A percentile compares a stretch with the other conserved stretches of the same genome.
Evolutionary conservation across 2,888 invertebrate genomes (phyloP).

Genomic region (Drosophila maculinotata): DNA sequence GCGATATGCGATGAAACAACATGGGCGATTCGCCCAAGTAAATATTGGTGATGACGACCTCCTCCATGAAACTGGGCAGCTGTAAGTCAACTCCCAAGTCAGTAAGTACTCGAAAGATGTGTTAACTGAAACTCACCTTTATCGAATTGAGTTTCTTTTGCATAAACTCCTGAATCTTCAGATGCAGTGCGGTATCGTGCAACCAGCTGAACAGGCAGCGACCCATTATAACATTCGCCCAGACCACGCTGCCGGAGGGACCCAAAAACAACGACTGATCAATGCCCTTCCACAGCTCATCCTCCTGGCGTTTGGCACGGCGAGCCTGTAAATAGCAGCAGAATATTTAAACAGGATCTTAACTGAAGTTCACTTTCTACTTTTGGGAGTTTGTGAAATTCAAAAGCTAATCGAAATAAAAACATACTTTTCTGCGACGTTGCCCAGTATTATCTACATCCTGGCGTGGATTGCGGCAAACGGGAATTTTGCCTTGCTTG

Average conservation of each 20-base stretch:
- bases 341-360: not conserved
- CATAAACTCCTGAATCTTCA: conserved; percentile 83
- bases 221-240: conserved; percentile 84
- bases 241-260: conserved; percentile 84
- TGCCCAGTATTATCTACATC: conserved; percentile 32
- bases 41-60: conserved; percentile 90
- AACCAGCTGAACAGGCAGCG: conserved; percentile 83
- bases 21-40: conserved; percentile 89
- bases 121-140: conserved; percentile 65
- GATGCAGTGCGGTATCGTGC: conserved; percentile 75
- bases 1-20: conserved; percentile 87
- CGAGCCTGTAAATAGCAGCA: conserved; percentile 65
- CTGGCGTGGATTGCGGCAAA: conserved; percentile 60
- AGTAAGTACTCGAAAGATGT: rapidly evolving
- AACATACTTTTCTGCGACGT: conserved; percentile 74
- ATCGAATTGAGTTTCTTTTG: conserved; percentile 84
- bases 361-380: not conserved
- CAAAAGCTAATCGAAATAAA: conserved; percentile 26
- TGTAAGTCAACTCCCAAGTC: conserved; percentile 74
- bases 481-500: conserved; percentile 80
- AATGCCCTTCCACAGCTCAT: conserved; percentile 85
- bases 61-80: conserved; percentile 93
- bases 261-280: conserved; percentile 84
- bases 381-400: not conserved
- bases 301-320: conserved; percentile 82